phyloP scores from a whole-genome alignment of 1,140 invertebrate genomes.

The Leguminivora glycinivorella region DNA sequence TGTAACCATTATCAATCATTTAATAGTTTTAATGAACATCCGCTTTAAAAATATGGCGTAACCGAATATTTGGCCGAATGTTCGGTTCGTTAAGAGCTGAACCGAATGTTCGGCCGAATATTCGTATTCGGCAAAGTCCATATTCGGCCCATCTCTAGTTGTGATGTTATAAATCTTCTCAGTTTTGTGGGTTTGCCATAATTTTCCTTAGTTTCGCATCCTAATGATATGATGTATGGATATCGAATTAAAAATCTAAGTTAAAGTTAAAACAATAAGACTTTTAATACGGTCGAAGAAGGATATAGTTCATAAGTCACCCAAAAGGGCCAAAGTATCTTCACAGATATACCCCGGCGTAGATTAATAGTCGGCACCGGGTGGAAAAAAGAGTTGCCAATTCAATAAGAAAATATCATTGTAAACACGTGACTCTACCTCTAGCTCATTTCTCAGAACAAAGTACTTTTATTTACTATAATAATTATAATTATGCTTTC shows the following conservation, averaged over 20 bases:
- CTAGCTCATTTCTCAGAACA: not conserved
- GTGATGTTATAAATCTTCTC: not conserved
- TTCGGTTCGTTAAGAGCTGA: no score
- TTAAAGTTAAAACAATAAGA: not conserved
- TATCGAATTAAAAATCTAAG: not conserved
- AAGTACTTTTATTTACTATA: no score
- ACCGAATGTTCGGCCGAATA: no score
- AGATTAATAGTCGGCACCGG: constrained; percentile 4
- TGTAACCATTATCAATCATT: no score
- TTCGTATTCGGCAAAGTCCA: no score
- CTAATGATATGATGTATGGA: no score
- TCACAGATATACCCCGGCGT: not conserved
- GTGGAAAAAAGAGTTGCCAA: not conserved
- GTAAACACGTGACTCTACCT: not conserved
- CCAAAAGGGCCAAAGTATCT: constrained; percentile 9
- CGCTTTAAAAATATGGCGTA: no score
- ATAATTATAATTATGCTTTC: no score
- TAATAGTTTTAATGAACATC: no score
- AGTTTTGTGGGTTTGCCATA: not conserved
- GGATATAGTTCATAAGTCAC: constrained; percentile 9
- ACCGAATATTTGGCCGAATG: no score
- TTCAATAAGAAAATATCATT: constrained; percentile 5
- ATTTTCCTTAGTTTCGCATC: no score
- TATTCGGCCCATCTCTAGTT: no score
- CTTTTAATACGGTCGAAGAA: not conserved